Evolutionary conservation across 2,797 vertebrate species (phyloP).

Genomic region (Sebastes paucispinis): DNA sequence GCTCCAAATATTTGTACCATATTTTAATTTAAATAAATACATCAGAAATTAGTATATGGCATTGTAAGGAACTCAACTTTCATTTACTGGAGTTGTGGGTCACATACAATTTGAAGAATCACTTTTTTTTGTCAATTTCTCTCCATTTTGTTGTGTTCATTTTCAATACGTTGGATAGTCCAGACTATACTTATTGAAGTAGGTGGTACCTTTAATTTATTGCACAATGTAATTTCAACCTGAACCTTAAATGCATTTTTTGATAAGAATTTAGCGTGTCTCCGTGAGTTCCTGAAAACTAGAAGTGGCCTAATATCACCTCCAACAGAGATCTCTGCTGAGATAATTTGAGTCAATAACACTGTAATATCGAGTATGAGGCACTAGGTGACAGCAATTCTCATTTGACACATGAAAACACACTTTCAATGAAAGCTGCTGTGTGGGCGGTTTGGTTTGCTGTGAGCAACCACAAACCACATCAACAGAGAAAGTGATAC

Average conservation of each 20-base stretch:
- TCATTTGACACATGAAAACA: neutral
- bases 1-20: neutral
- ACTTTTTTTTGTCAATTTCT: neutral
- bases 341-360: too few relatives aligned
- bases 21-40: neutral
- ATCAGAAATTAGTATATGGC: neutral
- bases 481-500: neutral
- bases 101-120: neutral
- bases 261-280: too few relatives aligned
- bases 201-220: neutral
- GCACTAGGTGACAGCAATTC: slow-evolving; percentile 38
- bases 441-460: neutral
- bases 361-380: neutral
- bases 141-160: too few relatives aligned
- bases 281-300: too few relatives aligned
- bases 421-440: neutral
- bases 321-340: neutral
- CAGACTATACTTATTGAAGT: too few relatives aligned
- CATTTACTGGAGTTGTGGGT: neutral
- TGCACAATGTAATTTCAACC: neutral
- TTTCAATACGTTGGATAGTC: too few relatives aligned
- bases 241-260: too few relatives aligned
- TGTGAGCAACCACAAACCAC: slow-evolving; percentile 16
- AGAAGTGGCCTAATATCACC: neutral
- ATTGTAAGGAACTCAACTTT: neutral